Conservation (phyloP, 2,113 vertebrate species). For the Laterallus jamaicensis region DNA sequence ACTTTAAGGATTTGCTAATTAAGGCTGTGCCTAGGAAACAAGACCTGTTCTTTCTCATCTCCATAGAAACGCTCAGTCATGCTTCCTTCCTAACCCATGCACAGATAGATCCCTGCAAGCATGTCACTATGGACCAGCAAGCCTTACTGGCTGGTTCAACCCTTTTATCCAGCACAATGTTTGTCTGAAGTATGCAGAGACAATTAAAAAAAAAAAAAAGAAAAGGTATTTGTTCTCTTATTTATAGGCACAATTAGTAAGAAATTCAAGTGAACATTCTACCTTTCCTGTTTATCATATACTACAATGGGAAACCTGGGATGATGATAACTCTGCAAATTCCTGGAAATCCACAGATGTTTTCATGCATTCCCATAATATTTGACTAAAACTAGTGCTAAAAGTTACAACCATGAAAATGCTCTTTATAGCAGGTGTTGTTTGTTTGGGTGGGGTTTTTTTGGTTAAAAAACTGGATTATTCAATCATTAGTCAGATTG, state of each 20-base stretch:
- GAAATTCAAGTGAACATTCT: background rate
- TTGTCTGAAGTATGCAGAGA: background rate
- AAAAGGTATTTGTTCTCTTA: background rate
- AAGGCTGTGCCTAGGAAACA: conserved; percentile 10
- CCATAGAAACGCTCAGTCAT: background rate
- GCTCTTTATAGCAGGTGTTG: background rate
- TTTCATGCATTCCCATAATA: background rate
- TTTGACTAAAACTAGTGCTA: background rate
- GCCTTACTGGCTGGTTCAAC: background rate
- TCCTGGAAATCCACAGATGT: background rate
- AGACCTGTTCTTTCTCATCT: conserved; percentile 12
- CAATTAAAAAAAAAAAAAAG: background rate
- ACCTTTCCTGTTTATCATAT: background rate
- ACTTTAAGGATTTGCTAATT: conserved; percentile 38
- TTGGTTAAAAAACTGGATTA: background rate
- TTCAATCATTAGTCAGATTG: background rate
- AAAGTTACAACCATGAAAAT: background rate
- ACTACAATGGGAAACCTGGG: conserved; percentile 3
- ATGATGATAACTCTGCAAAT: background rate
- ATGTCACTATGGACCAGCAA: background rate
- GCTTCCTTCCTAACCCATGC: conserved; percentile 60
- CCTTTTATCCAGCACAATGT: background rate
- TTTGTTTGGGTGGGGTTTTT: background rate
- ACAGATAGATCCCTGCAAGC: background rate
- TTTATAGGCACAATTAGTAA: background rate